These are phyloP conservation scores for Chrysodeixis includens DNA, from an alignment of 2,888 invertebrate species.

Conservation along the genomic window DNA sequence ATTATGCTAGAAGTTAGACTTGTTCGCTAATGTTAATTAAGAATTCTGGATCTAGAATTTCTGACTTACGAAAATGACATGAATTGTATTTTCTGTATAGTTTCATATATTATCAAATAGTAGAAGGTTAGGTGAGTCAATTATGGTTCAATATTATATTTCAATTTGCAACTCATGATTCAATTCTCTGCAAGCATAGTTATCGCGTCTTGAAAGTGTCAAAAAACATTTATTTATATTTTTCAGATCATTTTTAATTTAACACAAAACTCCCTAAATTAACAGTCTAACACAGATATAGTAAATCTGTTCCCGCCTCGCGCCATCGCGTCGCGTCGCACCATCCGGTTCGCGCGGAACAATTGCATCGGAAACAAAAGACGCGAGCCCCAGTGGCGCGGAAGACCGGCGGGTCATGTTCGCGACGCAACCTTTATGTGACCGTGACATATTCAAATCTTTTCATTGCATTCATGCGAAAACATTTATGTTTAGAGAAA, in stretches of 20 bases:
- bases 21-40: not conserved
- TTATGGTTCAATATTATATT: no score
- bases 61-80: not conserved
- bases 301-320: not conserved
- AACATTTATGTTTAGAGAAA: not conserved
- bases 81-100: not conserved
- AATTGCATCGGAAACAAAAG: conserved; percentile 7
- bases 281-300: not conserved
- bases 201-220: no score
- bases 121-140: no score
- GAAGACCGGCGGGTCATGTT: conserved; percentile 7
- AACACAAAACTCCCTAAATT: no score
- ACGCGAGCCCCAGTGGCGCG: conserved; percentile 4
- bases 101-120: no score
- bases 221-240: no score
- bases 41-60: not conserved
- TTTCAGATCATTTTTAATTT: no score
- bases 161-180: no score
- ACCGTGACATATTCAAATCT: not conserved
- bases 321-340: not conserved
- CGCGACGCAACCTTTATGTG: not conserved
- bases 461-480: not conserved
- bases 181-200: no score
- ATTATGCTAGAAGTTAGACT: not conserved
- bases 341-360: not conserved